Conservation (phyloP, 2,113 vertebrate species). For the Romanogobio albipinnatus region DNA sequence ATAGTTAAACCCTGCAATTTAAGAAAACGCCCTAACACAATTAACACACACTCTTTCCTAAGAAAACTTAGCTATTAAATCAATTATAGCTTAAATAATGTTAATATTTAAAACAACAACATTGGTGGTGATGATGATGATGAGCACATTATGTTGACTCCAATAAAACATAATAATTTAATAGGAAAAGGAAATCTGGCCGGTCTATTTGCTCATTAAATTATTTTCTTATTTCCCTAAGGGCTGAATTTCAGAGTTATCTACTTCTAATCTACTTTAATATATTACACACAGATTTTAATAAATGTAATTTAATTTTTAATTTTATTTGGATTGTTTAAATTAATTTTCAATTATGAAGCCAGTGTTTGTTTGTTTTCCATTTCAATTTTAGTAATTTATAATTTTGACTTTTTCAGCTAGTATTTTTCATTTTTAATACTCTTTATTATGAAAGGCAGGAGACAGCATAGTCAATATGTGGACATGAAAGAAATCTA, state of each 20-base stretch:
- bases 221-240: not conserved
- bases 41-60: not conserved
- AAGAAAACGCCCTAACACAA: not conserved
- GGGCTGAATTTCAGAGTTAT: not conserved
- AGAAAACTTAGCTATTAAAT: not conserved
- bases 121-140: not conserved
- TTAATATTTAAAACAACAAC: not conserved
- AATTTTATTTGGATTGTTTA: not conserved
- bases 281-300: not conserved
- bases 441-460: not conserved
- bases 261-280: not conserved
- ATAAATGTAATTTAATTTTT: not conserved
- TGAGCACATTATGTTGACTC: not conserved
- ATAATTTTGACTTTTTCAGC: not conserved
- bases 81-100: not conserved
- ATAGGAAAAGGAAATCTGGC: not conserved
- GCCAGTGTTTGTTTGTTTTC: not conserved
- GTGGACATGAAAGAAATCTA: not conserved
- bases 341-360: not conserved
- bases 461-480: not conserved
- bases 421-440: not conserved
- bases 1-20: not conserved
- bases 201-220: slow-evolving; percentile 1
- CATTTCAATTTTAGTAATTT: not conserved
- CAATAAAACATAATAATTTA: not conserved